These are phyloP conservation scores for Polyommatus iphigenia DNA, from an alignment of 2,888 invertebrate genomes.

Conservation along the genomic window DNA sequence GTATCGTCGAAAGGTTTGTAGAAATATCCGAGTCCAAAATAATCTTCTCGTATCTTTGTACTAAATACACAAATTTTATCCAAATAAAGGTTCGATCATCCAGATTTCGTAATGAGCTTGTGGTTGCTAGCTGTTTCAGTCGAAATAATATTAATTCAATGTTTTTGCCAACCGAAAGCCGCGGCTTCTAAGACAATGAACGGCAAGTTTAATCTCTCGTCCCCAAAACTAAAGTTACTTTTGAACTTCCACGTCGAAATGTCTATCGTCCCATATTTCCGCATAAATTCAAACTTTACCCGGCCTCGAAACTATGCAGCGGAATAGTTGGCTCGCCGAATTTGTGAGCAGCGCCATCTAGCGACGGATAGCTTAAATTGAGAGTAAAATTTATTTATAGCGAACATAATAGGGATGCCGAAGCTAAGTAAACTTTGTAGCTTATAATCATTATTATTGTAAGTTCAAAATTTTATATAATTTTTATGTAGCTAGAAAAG, in stretches of 20 bases:
- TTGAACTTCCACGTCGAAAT: conserved; percentile 46
- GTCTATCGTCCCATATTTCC: conserved; percentile 53
- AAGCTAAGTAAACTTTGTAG: neutral
- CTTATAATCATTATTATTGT: neutral
- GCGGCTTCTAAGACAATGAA: conserved; percentile 42
- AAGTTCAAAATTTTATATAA: too few relatives aligned
- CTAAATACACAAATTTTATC: neutral
- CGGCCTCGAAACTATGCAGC: conserved; percentile 43
- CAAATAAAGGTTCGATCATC: neutral
- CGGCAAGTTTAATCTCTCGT: conserved; percentile 58
- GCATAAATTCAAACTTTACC: conserved; percentile 60
- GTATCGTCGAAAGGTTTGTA: neutral
- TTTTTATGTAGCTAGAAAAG: too few relatives aligned
- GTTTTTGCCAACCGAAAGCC: conserved; percentile 41
- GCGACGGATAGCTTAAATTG: conserved; percentile 51
- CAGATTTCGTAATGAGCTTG: conserved; percentile 4
- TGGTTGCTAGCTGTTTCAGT: neutral
- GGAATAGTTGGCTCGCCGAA: conserved; percentile 50
- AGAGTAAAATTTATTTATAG: conserved; percentile 37
- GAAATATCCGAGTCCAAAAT: neutral
- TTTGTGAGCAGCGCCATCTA: conserved; percentile 61
- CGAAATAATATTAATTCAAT: conserved; percentile 26
- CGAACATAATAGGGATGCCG: conserved; percentile 16
- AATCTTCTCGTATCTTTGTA: neutral
- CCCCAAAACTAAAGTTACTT: conserved; percentile 49